Conservation (phyloP, 1,140 invertebrate species). For the Trachymyrmex cornetzi region DNA sequence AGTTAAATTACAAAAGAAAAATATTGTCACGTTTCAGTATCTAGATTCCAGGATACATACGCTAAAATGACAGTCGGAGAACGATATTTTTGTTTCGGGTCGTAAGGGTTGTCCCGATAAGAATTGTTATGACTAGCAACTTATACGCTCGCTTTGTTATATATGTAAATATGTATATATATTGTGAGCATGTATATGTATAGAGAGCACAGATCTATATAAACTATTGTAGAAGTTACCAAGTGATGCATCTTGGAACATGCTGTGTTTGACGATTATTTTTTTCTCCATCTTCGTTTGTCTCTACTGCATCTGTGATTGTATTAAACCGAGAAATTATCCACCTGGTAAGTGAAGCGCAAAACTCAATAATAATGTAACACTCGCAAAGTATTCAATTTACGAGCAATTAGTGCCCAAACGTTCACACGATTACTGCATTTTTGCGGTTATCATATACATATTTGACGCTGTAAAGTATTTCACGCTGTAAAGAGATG, state of each 20-base stretch:
- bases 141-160: slow-evolving; percentile 41
- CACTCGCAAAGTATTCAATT: neutral
- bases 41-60: too few relatives aligned
- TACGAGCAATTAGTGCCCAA: neutral
- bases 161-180: neutral
- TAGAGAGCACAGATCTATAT: neutral
- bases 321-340: slow-evolving; percentile 80
- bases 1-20: neutral
- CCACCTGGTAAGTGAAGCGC: slow-evolving; percentile 79
- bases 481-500: neutral
- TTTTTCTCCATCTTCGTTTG: slow-evolving; percentile 64
- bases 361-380: neutral
- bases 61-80: neutral
- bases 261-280: slow-evolving; percentile 66
- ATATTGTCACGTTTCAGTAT: neutral
- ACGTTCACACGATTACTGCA: neutral
- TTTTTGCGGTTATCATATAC: neutral
- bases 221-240: slow-evolving; percentile 18
- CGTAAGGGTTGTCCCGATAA: slow-evolving; percentile 63
- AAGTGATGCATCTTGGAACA: slow-evolving; percentile 20
- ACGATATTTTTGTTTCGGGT: slow-evolving; percentile 71
- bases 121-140: slow-evolving; percentile 32
- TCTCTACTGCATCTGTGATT: slow-evolving; percentile 74
- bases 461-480: neutral
- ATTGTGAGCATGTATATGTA: neutral